Evolutionary conservation across 2,113 vertebrate species (phyloP).

Genomic region (Nanger granti): DNA sequence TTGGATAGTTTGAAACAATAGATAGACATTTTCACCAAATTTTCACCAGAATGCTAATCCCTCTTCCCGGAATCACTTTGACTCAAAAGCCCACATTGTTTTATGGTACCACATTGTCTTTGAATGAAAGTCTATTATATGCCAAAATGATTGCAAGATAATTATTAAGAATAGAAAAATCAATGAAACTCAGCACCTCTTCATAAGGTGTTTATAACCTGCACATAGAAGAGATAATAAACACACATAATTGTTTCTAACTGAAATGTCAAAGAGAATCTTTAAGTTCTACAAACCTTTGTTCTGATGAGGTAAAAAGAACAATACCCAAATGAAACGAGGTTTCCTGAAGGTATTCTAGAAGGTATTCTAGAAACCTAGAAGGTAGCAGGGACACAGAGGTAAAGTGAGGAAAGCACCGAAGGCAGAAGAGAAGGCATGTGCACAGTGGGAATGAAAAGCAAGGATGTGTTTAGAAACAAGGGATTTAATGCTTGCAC

Average conservation of each 20-base stretch:
- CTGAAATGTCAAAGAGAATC: not conserved
- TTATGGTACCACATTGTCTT: not conserved
- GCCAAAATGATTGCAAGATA: not conserved
- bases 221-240: not conserved
- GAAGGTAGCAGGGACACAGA: rapidly evolving
- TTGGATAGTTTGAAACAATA: not conserved
- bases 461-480: not conserved
- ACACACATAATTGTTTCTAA: not conserved
- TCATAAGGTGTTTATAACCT: not conserved
- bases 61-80: not conserved
- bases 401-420: not conserved
- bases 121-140: not conserved
- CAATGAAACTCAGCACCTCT: not conserved
- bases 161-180: not conserved
- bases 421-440: not conserved
- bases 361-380: not conserved
- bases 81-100: not conserved
- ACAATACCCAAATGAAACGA: not conserved
- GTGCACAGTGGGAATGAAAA: not conserved
- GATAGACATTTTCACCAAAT: not conserved
- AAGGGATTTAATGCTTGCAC: no score
- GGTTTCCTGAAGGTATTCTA: not conserved
- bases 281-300: not conserved
- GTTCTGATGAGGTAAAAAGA: not conserved
- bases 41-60: not conserved